Percentiles rank a stretch among this genome's conserved stretches.
phyloP scores from a whole-genome alignment of 2,113 vertebrate genomes.

The Apeltes quadracus region DNA sequence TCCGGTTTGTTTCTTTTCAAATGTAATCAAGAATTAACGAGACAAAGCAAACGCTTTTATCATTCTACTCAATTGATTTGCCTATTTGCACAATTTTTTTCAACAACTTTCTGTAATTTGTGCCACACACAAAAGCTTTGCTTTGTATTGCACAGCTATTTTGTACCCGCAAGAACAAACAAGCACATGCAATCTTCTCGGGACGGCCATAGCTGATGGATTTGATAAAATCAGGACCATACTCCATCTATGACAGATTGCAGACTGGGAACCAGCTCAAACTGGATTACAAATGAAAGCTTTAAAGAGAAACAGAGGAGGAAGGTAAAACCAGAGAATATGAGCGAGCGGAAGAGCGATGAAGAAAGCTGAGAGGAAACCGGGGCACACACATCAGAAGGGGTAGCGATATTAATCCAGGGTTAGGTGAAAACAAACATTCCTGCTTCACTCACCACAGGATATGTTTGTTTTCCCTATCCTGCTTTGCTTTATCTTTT shows the following conservation, averaged over 20 bases:
- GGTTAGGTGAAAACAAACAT: conserved; percentile 46
- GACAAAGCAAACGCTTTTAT: background rate
- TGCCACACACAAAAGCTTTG: background rate
- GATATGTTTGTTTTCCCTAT: conserved; percentile 43
- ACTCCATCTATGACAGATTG: conserved; percentile 65
- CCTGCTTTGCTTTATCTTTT: conserved; percentile 37
- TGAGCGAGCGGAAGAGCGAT: conserved; percentile 1
- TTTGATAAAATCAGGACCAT: conserved; percentile 68
- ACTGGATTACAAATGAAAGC: conserved; percentile 58
- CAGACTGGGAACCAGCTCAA: conserved; percentile 62
- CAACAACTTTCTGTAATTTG: background rate
- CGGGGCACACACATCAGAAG: conserved; percentile 20
- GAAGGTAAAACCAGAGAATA: conserved; percentile 38
- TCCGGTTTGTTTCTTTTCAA: background rate
- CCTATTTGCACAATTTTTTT: background rate
- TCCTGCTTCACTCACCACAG: conserved; percentile 25
- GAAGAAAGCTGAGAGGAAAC: conserved; percentile 20
- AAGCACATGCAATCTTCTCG: conserved; percentile 40
- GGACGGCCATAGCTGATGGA: conserved; percentile 66
- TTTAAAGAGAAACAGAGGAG: conserved; percentile 22
- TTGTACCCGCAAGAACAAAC: background rate
- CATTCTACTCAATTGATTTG: background rate
- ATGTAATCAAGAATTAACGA: background rate
- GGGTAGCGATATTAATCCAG: conserved; percentile 19
- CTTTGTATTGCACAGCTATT: background rate